phyloP scores from a whole-genome alignment of 2,113 vertebrate species.

The Calidris pugnax region DNA sequence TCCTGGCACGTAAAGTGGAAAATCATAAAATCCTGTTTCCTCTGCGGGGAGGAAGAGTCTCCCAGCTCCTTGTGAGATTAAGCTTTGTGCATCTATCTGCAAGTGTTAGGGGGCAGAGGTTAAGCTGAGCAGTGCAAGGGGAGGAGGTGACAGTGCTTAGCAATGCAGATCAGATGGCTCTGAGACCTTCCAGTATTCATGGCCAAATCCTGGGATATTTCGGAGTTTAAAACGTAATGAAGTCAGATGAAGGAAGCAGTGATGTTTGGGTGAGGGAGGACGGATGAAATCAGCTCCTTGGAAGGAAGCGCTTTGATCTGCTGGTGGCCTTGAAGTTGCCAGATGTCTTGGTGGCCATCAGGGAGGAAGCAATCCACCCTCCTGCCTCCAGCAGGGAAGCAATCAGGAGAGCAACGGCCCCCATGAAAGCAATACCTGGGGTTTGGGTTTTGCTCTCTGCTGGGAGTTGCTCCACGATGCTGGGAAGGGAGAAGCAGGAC shows the following conservation, averaged over 20 bases:
- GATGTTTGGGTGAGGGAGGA: neutral
- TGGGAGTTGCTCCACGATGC: neutral
- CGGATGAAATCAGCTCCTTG: neutral
- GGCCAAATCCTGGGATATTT: constrained; percentile 3
- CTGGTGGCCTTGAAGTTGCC: neutral
- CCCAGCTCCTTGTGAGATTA: neutral
- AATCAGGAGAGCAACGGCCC: neutral
- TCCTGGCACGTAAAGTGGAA: neutral
- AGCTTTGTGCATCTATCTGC: neutral
- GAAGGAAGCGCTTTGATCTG: neutral
- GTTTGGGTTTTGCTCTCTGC: neutral
- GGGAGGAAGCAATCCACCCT: neutral
- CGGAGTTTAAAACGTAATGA: neutral
- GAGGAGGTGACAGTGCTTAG: neutral
- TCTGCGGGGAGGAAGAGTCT: neutral
- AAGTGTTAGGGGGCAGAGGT: constrained; percentile 11
- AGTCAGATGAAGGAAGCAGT: neutral
- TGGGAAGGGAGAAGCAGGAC: neutral
- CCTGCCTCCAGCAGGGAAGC: neutral
- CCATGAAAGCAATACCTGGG: neutral
- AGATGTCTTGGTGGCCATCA: neutral
- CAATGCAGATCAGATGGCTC: neutral
- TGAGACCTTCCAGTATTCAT: neutral
- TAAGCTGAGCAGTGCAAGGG: neutral
- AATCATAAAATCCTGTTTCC: neutral